These are phyloP conservation scores for Tipula unca DNA, from an alignment of 2,888 invertebrate genomes.

Conservation along the genomic window DNA sequence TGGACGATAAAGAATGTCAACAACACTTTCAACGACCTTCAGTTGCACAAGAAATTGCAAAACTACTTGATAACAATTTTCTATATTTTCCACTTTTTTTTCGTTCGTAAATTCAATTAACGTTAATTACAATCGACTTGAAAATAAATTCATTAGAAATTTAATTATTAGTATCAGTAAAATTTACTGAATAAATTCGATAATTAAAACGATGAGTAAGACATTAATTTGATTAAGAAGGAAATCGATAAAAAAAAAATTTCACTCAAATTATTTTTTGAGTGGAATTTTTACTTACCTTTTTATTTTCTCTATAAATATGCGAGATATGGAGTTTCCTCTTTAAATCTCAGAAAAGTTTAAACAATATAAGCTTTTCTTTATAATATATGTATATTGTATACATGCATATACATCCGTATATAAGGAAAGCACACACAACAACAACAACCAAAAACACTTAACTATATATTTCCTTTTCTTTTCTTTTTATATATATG, in stretches of 20 bases:
- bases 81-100: neutral
- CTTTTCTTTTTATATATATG: neutral
- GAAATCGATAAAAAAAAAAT: neutral
- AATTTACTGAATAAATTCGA: neutral
- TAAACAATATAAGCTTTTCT: neutral
- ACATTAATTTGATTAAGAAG: neutral
- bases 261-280: neutral
- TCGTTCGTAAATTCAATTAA: neutral
- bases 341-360: neutral
- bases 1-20: neutral
- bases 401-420: neutral
- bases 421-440: neutral
- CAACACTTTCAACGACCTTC: neutral
- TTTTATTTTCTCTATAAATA: neutral
- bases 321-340: neutral
- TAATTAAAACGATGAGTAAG: neutral
- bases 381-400: neutral
- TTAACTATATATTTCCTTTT: neutral
- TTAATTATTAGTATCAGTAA: conserved; percentile 3
- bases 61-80: neutral
- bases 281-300: neutral
- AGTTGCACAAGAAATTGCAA: neutral
- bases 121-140: neutral
- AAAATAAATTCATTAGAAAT: neutral
- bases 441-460: neutral